A percentile compares a stretch with the other conserved stretches of the same genome.
phyloP scores from a whole-genome alignment of 2,113 vertebrate genomes.

The Hemichromis elongatus region DNA sequence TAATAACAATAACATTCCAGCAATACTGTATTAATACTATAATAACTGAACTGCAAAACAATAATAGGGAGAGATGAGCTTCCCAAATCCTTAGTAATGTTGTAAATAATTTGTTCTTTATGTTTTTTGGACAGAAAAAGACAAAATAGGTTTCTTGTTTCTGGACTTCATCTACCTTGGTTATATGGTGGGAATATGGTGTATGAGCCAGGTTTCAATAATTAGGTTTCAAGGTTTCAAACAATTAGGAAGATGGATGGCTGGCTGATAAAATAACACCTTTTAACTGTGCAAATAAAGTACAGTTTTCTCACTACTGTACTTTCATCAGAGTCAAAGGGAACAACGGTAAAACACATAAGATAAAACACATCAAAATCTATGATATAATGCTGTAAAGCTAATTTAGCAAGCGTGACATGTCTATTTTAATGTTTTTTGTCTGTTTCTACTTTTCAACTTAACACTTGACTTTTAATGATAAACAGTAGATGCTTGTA shows the following conservation, averaged over 20 bases:
- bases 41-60: background rate
- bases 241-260: background rate
- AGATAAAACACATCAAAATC: background rate
- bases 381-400: background rate
- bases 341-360: background rate
- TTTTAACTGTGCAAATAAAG: background rate
- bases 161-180: background rate
- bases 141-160: background rate
- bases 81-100: background rate
- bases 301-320: background rate
- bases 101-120: background rate
- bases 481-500: background rate
- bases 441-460: background rate
- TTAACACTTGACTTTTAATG: background rate
- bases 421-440: background rate
- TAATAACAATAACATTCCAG: background rate
- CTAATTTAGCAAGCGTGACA: background rate
- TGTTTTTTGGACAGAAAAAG: background rate
- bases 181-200: background rate
- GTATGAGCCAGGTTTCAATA: background rate
- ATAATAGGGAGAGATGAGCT: background rate
- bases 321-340: background rate
- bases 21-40: background rate
- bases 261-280: background rate
- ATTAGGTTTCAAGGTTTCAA: background rate